Percentiles rank a stretch among this genome's conserved stretches.
Evolutionary conservation across 2,113 vertebrate species (phyloP).

Genomic region (Pipa parva): DNA sequence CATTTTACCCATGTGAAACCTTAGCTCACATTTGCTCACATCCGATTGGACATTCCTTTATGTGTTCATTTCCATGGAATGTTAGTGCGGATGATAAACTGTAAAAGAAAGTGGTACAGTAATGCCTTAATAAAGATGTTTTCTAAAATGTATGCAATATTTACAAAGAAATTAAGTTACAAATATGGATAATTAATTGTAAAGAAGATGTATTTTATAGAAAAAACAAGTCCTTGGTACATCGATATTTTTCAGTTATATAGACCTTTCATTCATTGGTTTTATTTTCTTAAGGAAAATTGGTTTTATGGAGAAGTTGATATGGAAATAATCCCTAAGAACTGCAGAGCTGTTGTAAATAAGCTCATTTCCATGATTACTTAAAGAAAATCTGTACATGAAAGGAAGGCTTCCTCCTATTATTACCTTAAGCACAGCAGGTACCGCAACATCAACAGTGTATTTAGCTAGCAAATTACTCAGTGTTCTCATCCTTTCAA

Average conservation of each 20-base stretch:
- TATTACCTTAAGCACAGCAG: constrained; percentile 32
- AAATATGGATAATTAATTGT: too few species aligned
- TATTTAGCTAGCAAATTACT: constrained; percentile 33
- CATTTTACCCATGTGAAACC: too few species aligned
- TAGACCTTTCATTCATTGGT: not conserved
- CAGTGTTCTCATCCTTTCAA: constrained; percentile 17
- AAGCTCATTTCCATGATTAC: constrained; percentile 17
- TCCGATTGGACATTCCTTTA: too few species aligned
- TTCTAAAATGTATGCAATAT: too few species aligned
- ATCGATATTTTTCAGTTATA: not conserved
- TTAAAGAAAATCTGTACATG: constrained; percentile 12
- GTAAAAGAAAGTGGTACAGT: too few species aligned
- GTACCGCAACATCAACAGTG: constrained; percentile 9
- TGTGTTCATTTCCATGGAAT: too few species aligned
- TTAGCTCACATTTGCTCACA: too few species aligned
- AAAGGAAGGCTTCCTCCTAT: constrained; percentile 14
- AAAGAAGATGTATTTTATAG: too few species aligned
- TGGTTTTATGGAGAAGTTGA: not conserved
- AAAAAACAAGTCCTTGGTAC: too few species aligned
- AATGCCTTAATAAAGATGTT: too few species aligned
- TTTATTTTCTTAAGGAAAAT: constrained; percentile 11
- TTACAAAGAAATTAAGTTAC: too few species aligned
- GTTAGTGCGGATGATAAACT: too few species aligned
- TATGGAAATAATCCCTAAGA: not conserved
- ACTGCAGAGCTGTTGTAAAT: not conserved